Evolutionary conservation across 2,888 invertebrate species (phyloP), one percentile per base, ranked within the genome.

Genomic region (Napeogenes inachia): DNA sequence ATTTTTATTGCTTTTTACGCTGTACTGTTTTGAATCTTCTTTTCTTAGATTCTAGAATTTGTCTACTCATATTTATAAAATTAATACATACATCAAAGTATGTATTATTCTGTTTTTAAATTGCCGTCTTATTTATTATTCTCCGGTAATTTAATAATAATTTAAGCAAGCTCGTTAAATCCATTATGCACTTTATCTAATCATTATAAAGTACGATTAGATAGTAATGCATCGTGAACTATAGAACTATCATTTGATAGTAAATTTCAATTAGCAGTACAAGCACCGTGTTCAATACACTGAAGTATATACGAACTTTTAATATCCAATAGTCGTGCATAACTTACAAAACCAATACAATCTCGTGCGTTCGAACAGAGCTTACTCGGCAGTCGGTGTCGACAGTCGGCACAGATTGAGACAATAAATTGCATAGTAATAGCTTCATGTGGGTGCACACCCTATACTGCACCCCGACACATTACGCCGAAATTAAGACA

Each of bases 401-500:
- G 67, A 68, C 71, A 67, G 68, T 60, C 65, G 57, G 70, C 69
- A 69, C 72, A 74, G 84, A 85, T 85, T 84, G 84, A 73, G 79
- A 83, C 82, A 80, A 84, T 88, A 89, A 87, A 89, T 88, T 89
- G 86, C 77, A 82, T 77, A 76, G 81, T 78, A 78, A 81, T 69
- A 71, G 78, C 81, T 77, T 80, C 85, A 86, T 83, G 81, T 84
- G 84, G 79, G n/a, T 21, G 81, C 78, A 73, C 73, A 57, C 68
- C 66, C 68, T 60, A 60, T 59, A 62, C 71, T 73, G 73, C 76
- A 72, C 77, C 74, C 79, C 76, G 71, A 75, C 82, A 78, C 78
- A 82, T 87, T 86, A 86, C 80, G 76, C 68, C 74, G 71, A 87
- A 89, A 89, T 89, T 88, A 89, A 89, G 89, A 88, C 85, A 85